Conservation (phyloP, 2,888 invertebrate species). For the Malthinus seriepunctatus region DNA sequence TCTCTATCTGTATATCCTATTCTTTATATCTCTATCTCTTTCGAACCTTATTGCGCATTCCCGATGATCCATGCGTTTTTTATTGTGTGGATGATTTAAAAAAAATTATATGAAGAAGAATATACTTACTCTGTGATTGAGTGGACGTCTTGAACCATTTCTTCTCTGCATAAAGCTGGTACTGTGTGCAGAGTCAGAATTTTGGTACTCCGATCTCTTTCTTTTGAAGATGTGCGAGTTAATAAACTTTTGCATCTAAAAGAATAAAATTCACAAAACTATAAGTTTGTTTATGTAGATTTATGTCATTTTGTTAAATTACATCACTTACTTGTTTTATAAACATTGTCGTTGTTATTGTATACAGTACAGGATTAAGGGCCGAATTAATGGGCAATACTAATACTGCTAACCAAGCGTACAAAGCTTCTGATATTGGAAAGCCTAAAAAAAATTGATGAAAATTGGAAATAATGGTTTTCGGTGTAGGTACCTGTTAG, state of each 20-base stretch:
- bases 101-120: no score
- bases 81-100: no score
- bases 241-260: constrained; percentile 25
- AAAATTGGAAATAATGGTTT: neutral
- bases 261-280: constrained; percentile 16
- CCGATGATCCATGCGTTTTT: no score
- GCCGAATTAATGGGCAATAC: constrained; percentile 66
- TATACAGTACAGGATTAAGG: constrained; percentile 65
- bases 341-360: constrained; percentile 63
- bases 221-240: constrained; percentile 20
- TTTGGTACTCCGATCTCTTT: constrained; percentile 35
- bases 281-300: neutral
- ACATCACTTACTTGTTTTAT: constrained; percentile 57
- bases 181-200: constrained; percentile 56
- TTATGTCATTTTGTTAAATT: neutral
- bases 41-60: no score
- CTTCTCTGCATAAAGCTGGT: constrained; percentile 53
- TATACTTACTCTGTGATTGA: constrained; percentile 50
- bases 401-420: constrained; percentile 65
- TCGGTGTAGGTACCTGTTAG: constrained; percentile 53
- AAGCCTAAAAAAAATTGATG: constrained; percentile 50
- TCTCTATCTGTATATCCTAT: no score
- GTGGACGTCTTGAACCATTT: constrained; percentile 47
- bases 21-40: no score
- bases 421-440: constrained; percentile 58